Evolutionary conservation across 53 echinoderm and acorn worm genomes (phyloP), one percentile per base, ranked within the genome.

Genomic region (Arbacia lixula): DNA sequence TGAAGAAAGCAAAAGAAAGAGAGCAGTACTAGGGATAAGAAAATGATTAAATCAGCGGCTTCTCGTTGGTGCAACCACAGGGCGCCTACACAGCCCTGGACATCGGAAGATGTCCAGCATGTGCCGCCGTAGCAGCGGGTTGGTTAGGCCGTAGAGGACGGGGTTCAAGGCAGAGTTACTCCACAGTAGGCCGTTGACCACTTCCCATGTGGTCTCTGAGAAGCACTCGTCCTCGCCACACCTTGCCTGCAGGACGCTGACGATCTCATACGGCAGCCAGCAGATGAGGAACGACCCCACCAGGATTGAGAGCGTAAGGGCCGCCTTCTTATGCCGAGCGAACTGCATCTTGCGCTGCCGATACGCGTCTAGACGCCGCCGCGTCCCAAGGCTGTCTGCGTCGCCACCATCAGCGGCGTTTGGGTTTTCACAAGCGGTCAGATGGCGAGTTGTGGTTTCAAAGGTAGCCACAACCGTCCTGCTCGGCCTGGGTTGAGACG

Each of bases 131-230:
- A 77, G 22, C 12, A 55, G 21, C 9, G 72, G 53, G 25, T 85
- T 71, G 19, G 85, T 85, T 9, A 85, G 85, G 12, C 71, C 85
- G 32, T 85, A 85, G 29, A 85, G 60, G 46, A 85, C 56, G 12
- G 85, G 85, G 39, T 85, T 85, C 36, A 85, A 41, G 55, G 85
- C 85, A 24, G 85, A 71, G 85, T 85, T 85, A 22, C 72, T 37
- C 85, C 85, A 85, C 1, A 85, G 60, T 31, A 85, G 85, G 42
- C 72, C 71, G 71, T 72, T 71, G 25, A 85, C 85, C 5, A 46
- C 42, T 58, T 71, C 71, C 85, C 85, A 85, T n/a, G 72, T 72
- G 10, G 27, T 66, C 40, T 85, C 85, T 20, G 56, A 58, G 72
- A 72, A 85, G 30, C 60, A 72, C 5, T 85, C 72, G 35, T 85